Conservation (phyloP, 2,797 vertebrate species). For the Microhierax caerulescens region DNA sequence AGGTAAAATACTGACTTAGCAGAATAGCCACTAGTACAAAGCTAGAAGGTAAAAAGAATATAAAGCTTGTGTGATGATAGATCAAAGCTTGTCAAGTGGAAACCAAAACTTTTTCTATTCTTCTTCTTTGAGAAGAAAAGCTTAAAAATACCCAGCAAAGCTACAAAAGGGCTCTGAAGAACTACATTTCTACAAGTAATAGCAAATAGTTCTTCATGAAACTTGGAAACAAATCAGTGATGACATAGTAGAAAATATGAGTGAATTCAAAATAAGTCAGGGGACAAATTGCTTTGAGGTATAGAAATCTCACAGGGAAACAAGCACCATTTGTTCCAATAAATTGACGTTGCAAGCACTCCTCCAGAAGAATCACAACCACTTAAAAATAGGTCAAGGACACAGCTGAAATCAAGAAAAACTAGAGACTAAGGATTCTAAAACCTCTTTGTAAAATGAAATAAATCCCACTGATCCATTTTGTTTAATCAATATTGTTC, state of each 20-base stretch:
- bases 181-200: conserved; percentile 1
- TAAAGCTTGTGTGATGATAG: neutral
- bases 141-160: neutral
- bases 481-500: neutral
- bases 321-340: conserved; percentile 37
- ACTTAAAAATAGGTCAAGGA: conserved; percentile 44
- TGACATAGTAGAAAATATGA: neutral
- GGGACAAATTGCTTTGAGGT: conserved; percentile 50
- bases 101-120: neutral
- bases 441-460: neutral
- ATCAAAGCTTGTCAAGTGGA: neutral
- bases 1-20: neutral
- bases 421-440: neutral
- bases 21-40: neutral
- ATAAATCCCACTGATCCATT: neutral
- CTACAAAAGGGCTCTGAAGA: neutral
- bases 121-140: neutral
- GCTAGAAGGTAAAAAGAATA: neutral
- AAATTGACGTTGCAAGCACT: conserved; percentile 38
- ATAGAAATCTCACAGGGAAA: conserved; percentile 35
- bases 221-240: conserved; percentile 18
- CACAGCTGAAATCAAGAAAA: conserved; percentile 10
- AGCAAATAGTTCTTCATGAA: neutral
- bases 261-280: conserved; percentile 18
- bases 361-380: conserved; percentile 33